phyloP scores from a whole-genome alignment of 23 tunicate species.

The Trididemnum miniatum region DNA sequence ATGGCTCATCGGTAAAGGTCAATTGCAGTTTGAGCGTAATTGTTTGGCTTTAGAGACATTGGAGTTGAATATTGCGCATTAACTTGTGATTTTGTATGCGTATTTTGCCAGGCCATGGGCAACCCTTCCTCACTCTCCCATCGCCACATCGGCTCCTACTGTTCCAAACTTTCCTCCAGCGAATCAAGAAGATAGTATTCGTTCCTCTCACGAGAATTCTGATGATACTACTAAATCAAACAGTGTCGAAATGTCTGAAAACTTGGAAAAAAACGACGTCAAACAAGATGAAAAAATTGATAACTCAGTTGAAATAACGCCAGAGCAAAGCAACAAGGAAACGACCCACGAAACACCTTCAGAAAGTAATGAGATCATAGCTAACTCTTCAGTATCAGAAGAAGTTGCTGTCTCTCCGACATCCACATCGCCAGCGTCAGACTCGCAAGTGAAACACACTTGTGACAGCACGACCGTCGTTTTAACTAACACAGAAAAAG shows the following conservation, averaged over 20 bases:
- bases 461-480: neutral
- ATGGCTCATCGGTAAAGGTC: too few species aligned
- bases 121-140: constrained; percentile 70
- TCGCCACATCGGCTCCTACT: constrained; percentile 51
- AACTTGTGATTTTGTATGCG: too few species aligned
- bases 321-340: neutral
- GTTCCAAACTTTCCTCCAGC: neutral
- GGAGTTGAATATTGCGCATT: too few species aligned
- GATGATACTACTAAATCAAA: neutral
- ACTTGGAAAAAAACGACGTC: too few species aligned
- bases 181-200: neutral
- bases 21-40: too few species aligned
- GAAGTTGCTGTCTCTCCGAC: neutral
- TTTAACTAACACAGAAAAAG: constrained; percentile 23
- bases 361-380: neutral
- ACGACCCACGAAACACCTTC: neutral
- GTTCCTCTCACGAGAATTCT: neutral
- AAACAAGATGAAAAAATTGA: neutral
- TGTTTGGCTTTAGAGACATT: too few species aligned
- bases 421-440: neutral
- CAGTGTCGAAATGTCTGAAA: too few species aligned
- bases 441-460: neutral
- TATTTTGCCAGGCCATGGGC: constrained; percentile 51
- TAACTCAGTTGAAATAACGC: neutral
- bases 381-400: neutral